Base-by-base conservation (phyloP, 2,888 invertebrate species). In the Synergus japonicus region DNA sequence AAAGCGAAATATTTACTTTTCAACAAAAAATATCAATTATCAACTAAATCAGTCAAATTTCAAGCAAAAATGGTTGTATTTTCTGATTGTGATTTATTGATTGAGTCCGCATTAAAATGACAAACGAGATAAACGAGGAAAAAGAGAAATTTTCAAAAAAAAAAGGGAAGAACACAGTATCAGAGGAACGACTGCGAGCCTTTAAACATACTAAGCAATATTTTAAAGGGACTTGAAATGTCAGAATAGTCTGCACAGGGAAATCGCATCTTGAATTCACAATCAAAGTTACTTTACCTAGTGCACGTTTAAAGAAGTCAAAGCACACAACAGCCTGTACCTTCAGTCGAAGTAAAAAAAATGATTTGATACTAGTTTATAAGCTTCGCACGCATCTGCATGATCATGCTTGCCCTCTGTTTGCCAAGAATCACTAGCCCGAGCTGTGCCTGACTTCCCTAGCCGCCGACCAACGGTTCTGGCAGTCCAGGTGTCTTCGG, bases 361-460 rank as follows among this genome's bases (percentile, higher is more conserved):
- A 76, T 82, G 88, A 22, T 60, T 60, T 60, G 18, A 60, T 12
- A 60, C 60, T 60, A 89, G 86, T 82, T 78, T 77, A 73, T 88
- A 89, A 91, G 91, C 91, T 91, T 91, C 86, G 91, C 91, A 91
- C 92, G 91, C 90, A 86, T 89, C 87, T 91, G 91, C 91, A 91
- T 91, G 92, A 91, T 87, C 84, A 88, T 85, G 92, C 92, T 91
- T 91, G 91, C 89, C 90, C 90, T 91, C 85, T 91, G 89, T 91
- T 92, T 91, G 88, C 89, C 84, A 92, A 91, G 91, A 91, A 91
- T 90, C 88, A 91, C 89, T 90, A 91, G 91, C 87, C 88, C 90
- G 89, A 90, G 90, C 88, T 91, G 91, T 90, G 88, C 90, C 90
- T 91, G 88, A 89, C 91, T 91, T 90, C 89, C 91, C 83, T 90